Evolutionary conservation across 2,797 vertebrate species (phyloP), one percentile per base, ranked within the genome.

Genomic region (Ctenopoma kingsleyae): DNA sequence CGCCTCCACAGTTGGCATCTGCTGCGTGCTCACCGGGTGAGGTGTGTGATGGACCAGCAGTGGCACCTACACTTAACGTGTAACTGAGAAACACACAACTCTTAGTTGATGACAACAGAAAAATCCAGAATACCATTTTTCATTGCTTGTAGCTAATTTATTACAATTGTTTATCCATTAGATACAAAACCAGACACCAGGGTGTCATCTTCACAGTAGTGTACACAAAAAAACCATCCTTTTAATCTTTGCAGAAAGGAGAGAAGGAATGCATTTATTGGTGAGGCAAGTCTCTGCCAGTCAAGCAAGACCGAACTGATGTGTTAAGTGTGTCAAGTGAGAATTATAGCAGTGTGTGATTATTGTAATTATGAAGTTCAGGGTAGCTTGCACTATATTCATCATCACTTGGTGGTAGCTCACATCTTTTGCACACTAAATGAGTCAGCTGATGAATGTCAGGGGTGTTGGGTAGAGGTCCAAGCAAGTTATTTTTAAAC

Each of bases 201-300:
- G 74, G 61, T 19, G 54, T 73, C 74, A 67, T 63, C 76, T 70
- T 78, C 68, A 71, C 67, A 80, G 60, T 3, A 17, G 58, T 49
- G 36, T 36, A 53, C 64, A 76, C 51, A 80, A 69, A 43, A 89
- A 32, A 5, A 90, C 76, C 23, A 5, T 8, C 17, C 61, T 82
- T 89, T 86, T 90, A 85, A 87, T 84, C 84, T 88, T 58, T 63
- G n/a, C 53, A 63, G 44, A 72, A 52, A 55, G 75, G 30, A 49
- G 78, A 68, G 59, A 48, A 90, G 88, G 91, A 92, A 93, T 92
- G 90, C 67, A 60, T 89, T 88, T 93, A 87, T 87, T 84, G 81
- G 77, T 22, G 77, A 81, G 67, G 86, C 86, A 23, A 93, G 92
- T 83, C 89, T 76, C 16, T 81, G 87, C 92, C 88, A 90, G 88